A percentile compares a stretch with the other conserved stretches of the same genome.
These are phyloP conservation scores for Forbesichthys papilliferus DNA, from an alignment of 2,113 vertebrate species.

Conservation along the genomic window DNA sequence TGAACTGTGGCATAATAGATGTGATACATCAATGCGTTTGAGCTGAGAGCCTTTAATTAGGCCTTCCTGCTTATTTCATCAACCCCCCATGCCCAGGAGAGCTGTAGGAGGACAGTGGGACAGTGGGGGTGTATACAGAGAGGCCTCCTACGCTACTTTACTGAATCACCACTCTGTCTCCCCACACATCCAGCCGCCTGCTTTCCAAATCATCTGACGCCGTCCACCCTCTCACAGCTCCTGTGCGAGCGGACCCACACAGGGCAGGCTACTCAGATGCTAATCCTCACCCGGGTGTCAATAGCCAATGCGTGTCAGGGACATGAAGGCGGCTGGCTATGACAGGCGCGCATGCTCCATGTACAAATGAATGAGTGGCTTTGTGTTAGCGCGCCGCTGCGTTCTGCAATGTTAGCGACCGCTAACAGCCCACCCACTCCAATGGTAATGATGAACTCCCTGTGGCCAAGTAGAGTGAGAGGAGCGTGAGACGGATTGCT, in stretches of 20 bases:
- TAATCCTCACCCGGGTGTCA: constrained; percentile 75
- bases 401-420: neutral
- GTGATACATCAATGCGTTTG: constrained; percentile 99
- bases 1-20: constrained; percentile 94
- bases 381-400: neutral
- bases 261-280: constrained; percentile 76
- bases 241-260: constrained; percentile 48
- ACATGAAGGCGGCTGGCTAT: constrained; percentile 44
- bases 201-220: constrained; percentile 46
- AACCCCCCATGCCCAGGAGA: constrained; percentile 84
- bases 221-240: constrained; percentile 9
- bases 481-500: constrained; percentile 23
- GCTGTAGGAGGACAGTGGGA: constrained; percentile 63
- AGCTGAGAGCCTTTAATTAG: constrained; percentile 99
- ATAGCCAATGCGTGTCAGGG: constrained; percentile 63
- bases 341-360: constrained; percentile 18
- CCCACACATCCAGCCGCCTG: constrained; percentile 53
- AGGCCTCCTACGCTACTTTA: constrained; percentile 81
- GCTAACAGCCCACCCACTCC: neutral
- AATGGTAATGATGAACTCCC: neutral
- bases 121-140: constrained; percentile 57
- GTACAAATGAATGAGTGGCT: constrained; percentile 26
- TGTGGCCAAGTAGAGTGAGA: constrained; percentile 18
- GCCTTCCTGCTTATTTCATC: constrained; percentile 96
- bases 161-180: constrained; percentile 78